Evolutionary conservation across 2,888 invertebrate species (phyloP).

Genomic region (Meteorus cinctellus): DNA sequence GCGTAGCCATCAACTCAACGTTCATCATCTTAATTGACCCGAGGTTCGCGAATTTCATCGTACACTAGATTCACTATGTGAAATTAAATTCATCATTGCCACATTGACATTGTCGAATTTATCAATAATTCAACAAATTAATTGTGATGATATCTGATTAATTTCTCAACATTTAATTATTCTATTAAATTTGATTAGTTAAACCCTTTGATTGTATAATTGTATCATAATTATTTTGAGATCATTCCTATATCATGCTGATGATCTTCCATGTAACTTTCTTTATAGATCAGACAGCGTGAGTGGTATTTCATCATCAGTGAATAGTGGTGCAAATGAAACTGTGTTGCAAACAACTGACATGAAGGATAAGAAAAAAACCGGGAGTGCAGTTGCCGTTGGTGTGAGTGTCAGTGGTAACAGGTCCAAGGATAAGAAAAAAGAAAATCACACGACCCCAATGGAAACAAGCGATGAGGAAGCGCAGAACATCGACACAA

Average conservation of each 20-base stretch:
- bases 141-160: background rate
- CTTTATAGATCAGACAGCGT: slow-evolving; percentile 60
- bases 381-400: slow-evolving; percentile 54
- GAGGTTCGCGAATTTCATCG: slow-evolving; percentile 56
- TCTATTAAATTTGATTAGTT: background rate
- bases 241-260: background rate
- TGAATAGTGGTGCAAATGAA: slow-evolving; percentile 51
- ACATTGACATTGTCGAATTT: slow-evolving; percentile 16
- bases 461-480: slow-evolving; percentile 79
- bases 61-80: slow-evolving; percentile 19
- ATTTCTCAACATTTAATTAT: background rate
- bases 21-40: slow-evolving; percentile 69
- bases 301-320: slow-evolving; percentile 50
- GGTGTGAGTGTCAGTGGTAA: slow-evolving; percentile 58
- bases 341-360: slow-evolving; percentile 58
- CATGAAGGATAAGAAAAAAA: slow-evolving; percentile 65
- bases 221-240: background rate
- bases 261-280: background rate
- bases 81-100: slow-evolving; percentile 34
- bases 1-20: slow-evolving; percentile 59
- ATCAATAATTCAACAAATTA: background rate
- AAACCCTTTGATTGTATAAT: background rate
- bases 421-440: slow-evolving; percentile 72
- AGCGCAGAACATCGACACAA: slow-evolving; percentile 67
- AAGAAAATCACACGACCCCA: slow-evolving; percentile 71